These are phyloP conservation scores for Osmerus mordax DNA, from an alignment of 2,113 vertebrate genomes.

Conservation along the genomic window DNA sequence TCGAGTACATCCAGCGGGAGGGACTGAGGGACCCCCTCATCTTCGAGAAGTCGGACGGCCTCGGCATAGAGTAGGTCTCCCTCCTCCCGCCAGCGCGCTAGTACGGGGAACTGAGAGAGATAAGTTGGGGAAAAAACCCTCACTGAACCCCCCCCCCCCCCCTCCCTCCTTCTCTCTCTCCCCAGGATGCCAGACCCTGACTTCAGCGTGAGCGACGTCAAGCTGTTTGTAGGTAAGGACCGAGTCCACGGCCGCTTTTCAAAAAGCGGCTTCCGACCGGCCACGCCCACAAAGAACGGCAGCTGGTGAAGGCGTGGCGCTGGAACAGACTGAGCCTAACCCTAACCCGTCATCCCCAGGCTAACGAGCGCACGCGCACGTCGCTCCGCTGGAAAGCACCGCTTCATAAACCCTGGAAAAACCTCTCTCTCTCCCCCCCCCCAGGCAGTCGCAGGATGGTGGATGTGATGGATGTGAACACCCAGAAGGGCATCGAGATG, in stretches of 20 bases:
- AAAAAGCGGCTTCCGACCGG: too few relatives aligned
- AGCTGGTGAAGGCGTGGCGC: too few relatives aligned
- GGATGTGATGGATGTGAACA: conserved; percentile 98
- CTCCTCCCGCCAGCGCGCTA: not conserved
- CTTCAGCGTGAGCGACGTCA: conserved; percentile 96
- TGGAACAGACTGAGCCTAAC: too few relatives aligned
- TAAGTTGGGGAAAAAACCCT: not conserved
- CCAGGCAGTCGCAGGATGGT: conserved; percentile 92
- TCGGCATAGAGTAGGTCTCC: conserved; percentile 89
- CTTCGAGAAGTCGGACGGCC: conserved; percentile 87
- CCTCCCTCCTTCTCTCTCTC: conserved; percentile 4
- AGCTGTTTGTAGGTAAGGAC: conserved; percentile 92
- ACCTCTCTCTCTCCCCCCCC: not conserved
- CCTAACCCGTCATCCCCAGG: too few relatives aligned
- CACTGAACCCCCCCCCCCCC: not conserved
- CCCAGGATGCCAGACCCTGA: conserved; percentile 92
- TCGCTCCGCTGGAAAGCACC: not conserved
- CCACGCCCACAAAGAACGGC: too few relatives aligned
- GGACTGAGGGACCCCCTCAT: conserved; percentile 92
- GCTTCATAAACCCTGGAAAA: not conserved
- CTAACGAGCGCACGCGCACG: too few relatives aligned
- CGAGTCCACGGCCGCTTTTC: not conserved
- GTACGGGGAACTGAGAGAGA: not conserved
- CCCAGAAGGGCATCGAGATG: conserved; percentile 98
- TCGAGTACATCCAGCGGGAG: conserved; percentile 93